A percentile compares a stretch with the other conserved stretches of the same genome.
Conservation (phyloP, 2,113 vertebrate genomes). For the Psephotus haematonotus region DNA sequence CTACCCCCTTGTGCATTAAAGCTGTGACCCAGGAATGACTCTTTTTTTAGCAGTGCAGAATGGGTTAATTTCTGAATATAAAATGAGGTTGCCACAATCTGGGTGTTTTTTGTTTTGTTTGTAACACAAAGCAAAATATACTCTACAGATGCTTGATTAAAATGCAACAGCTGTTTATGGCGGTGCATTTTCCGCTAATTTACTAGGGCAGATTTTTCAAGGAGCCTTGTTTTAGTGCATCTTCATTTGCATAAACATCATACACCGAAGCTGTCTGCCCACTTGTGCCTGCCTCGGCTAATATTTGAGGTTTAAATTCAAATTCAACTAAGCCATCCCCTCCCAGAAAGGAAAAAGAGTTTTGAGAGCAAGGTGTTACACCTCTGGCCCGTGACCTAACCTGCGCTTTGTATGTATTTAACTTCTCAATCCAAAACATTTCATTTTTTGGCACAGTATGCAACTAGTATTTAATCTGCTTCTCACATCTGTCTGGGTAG, state of each 20-base stretch:
- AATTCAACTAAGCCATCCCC: neutral
- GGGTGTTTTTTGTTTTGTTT: constrained; percentile 60
- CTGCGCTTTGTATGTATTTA: neutral
- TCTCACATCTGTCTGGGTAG: constrained; percentile 43
- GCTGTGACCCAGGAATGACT: neutral
- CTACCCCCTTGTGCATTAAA: rapidly evolving
- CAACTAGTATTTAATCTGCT: constrained; percentile 32
- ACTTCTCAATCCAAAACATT: neutral
- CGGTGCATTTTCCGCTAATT: constrained; percentile 75
- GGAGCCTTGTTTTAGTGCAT: constrained; percentile 58
- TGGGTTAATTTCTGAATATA: constrained; percentile 60
- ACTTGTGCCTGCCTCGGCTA: neutral
- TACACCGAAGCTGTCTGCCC: neutral
- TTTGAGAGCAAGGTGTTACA: neutral
- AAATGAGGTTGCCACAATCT: constrained; percentile 70
- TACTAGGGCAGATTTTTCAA: constrained; percentile 68
- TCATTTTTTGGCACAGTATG: neutral
- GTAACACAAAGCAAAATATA: constrained; percentile 70
- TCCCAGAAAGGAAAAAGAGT: neutral
- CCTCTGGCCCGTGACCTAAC: neutral
- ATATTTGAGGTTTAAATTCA: neutral
- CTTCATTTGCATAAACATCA: constrained; percentile 70
- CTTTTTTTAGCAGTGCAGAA: neutral
- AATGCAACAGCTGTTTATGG: constrained; percentile 79
- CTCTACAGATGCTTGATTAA: constrained; percentile 74